phyloP scores from a whole-genome alignment of 2,113 vertebrate species.

The Varanus salvator region DNA sequence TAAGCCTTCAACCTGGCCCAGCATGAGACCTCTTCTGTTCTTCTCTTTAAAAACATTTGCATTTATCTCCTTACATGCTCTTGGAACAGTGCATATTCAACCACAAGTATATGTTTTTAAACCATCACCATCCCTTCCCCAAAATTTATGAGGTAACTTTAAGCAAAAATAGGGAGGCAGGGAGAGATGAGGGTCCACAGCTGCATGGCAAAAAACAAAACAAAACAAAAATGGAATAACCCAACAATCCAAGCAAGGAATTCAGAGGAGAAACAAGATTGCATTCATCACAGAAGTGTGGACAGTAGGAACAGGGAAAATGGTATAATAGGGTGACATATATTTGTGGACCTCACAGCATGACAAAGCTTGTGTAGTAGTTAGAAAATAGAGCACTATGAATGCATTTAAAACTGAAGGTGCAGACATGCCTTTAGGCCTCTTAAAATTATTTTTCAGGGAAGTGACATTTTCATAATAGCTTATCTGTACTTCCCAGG shows the following conservation, averaged over 20 bases:
- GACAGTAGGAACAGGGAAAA: neutral
- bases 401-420: neutral
- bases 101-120: neutral
- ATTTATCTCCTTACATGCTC: neutral
- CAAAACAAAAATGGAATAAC: neutral
- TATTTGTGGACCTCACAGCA: neutral
- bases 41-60: too few relatives aligned
- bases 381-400: neutral
- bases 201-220: neutral
- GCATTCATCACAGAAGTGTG: neutral
- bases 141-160: neutral
- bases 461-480: neutral
- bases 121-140: neutral
- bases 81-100: neutral
- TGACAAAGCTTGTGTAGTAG: neutral
- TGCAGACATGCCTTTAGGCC: neutral
- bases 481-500: neutral
- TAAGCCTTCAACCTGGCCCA: too few relatives aligned
- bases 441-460: neutral
- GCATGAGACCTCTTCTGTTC: too few relatives aligned
- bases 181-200: neutral
- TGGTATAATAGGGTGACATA: neutral
- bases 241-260: neutral
- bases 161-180: neutral
- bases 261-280: neutral